Base-by-base conservation (phyloP, 2,797 vertebrate genomes). In the Spondyliosoma cantharus region DNA sequence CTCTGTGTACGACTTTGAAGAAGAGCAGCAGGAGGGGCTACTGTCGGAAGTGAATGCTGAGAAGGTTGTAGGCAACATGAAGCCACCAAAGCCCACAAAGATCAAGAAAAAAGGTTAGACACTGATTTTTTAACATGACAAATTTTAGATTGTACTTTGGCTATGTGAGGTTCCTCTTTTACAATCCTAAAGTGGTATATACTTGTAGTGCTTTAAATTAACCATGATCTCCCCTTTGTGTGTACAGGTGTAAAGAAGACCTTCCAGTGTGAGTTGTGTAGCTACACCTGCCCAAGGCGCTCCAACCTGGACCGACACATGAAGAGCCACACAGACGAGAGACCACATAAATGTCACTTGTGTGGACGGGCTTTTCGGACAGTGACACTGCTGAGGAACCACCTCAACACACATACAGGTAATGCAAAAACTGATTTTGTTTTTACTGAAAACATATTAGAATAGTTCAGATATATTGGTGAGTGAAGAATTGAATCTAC, bases 11-110 rank as follows among this genome's bases (percentile, higher is more conserved):
- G 98, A 99, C 86, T 99, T 99, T 84, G 97, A 99, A 87, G 98
- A 99, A 87, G 97, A 99, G 75, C 97, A 99, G 68, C 97, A 99
- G 89, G 98, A 99, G 85, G 97, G 98, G 24, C 91, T 98, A 63
- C 93, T 99, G 48, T 98, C 97, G 0, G 98, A 99, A 79, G 98
- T 99, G 82, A 99, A 99, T 86, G 98, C 97, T 48, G 98, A 99
- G 93, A 99, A 99, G 87, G 98, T 98, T 80, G 97, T 99, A 83
- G 97, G 98, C 88, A 99, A 98, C 91, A 99, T 98, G 97, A 99
- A 99, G 78, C 98, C 97, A 20, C 97, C 98, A 20, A 99, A 99
- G 90, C 97, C 98, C 89, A 99, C 98, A 61, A 99, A 99, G 95
- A 99, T 99, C 87, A 99, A 99, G 93, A 99, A 99, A 93, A 99